Conservation (phyloP, 2,113 vertebrate genomes). For the Polypterus senegalus region DNA sequence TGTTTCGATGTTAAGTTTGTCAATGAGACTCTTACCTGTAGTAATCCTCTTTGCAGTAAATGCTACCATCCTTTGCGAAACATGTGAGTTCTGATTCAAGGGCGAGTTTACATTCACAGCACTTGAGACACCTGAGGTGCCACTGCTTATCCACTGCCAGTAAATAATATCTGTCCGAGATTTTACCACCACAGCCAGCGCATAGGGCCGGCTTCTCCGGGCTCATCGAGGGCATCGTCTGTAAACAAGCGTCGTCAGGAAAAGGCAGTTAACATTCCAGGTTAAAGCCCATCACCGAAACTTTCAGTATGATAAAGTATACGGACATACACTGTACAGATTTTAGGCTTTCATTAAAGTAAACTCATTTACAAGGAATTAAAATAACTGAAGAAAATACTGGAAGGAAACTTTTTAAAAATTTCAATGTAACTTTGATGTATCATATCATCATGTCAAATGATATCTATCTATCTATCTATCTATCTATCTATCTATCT, state of each 20-base stretch:
- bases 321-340: too few relatives aligned
- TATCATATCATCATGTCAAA: too few relatives aligned
- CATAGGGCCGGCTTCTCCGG: constrained; percentile 96
- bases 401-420: too few relatives aligned
- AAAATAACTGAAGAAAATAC: too few relatives aligned
- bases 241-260: constrained; percentile 22
- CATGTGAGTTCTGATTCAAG: constrained; percentile 96
- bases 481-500: too few relatives aligned
- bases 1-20: neutral
- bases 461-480: too few relatives aligned
- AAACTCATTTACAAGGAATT: too few relatives aligned
- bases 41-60: constrained; percentile 99
- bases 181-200: constrained; percentile 93
- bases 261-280: neutral
- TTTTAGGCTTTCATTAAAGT: too few relatives aligned
- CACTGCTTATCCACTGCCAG: constrained; percentile 98
- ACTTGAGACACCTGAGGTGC: constrained; percentile 95
- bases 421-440: too few relatives aligned
- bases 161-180: constrained; percentile 96
- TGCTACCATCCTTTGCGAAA: constrained; percentile 98
- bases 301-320: too few relatives aligned
- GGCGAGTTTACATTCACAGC: constrained; percentile 98
- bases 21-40: constrained; percentile 72
- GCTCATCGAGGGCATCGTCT: constrained; percentile 89
- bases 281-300: too few relatives aligned